A percentile compares a stretch with the other conserved stretches of the same genome.
These are phyloP conservation scores for Lepidonotus clava DNA, from an alignment of 2,888 invertebrate genomes.

Conservation along the genomic window DNA sequence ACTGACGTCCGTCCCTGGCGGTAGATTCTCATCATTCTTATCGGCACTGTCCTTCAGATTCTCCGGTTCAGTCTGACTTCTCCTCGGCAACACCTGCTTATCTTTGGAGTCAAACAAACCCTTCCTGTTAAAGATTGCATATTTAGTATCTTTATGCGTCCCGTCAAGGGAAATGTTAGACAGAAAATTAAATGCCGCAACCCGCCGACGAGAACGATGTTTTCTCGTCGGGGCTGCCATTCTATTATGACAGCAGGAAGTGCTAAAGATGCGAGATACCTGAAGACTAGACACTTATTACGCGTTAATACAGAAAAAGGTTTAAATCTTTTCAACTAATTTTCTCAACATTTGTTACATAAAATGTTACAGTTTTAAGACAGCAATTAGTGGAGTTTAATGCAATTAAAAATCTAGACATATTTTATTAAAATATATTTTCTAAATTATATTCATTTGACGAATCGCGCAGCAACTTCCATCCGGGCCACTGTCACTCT, in stretches of 20 bases:
- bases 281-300: too few relatives aligned
- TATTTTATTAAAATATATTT: too few relatives aligned
- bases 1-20: constrained; percentile 37
- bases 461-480: too few relatives aligned
- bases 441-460: too few relatives aligned
- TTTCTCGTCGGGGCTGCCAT: constrained; percentile 59
- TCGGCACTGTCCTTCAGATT: constrained; percentile 38
- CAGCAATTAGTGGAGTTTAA: too few relatives aligned
- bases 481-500: too few relatives aligned
- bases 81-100: background rate
- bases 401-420: too few relatives aligned
- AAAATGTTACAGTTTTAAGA: too few relatives aligned
- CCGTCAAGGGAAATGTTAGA: constrained; percentile 67
- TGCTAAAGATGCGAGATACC: background rate
- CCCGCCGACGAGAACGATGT: constrained; percentile 59
- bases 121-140: constrained; percentile 58
- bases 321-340: too few relatives aligned
- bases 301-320: too few relatives aligned
- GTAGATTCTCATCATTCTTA: constrained; percentile 47
- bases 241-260: constrained; percentile 11
- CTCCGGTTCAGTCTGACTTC: background rate
- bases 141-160: constrained; percentile 64
- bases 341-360: too few relatives aligned
- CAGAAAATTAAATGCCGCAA: constrained; percentile 65
- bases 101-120: constrained; percentile 39